Conservation (phyloP, 2,888 invertebrate species). For the Synanthedon formicaeformis region DNA sequence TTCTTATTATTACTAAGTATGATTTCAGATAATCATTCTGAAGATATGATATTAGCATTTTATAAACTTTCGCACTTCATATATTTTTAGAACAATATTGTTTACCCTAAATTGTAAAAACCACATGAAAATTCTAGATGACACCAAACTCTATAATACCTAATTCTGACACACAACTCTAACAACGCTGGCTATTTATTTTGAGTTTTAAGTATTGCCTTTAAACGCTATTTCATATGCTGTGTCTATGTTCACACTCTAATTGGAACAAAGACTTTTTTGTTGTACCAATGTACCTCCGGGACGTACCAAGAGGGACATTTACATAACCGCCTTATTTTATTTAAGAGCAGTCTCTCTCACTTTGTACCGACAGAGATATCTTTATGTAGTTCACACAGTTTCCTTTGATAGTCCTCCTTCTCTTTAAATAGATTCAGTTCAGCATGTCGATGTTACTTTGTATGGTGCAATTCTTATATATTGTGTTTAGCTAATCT, state of each 20-base stretch:
- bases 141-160: too few species aligned
- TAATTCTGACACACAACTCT: too few species aligned
- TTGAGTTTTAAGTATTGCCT: not conserved
- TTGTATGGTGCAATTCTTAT: too few species aligned
- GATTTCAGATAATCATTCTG: too few species aligned
- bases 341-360: conserved; percentile 40
- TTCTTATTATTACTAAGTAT: too few species aligned
- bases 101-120: too few species aligned
- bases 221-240: not conserved
- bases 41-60: too few species aligned
- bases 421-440: conserved; percentile 11
- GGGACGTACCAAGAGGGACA: conserved; percentile 30
- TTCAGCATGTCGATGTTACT: not conserved
- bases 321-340: conserved; percentile 61
- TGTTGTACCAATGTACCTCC: conserved; percentile 35
- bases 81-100: too few species aligned
- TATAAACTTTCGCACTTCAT: too few species aligned
- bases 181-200: too few species aligned
- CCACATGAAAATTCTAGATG: too few species aligned
- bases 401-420: conserved; percentile 14
- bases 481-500: too few species aligned
- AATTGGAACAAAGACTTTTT: conserved; percentile 42
- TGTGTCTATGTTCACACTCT: conserved; percentile 8
- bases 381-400: conserved; percentile 39
- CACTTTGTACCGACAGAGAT: conserved; percentile 36